Evolutionary conservation across 1,140 invertebrate species (phyloP).

Genomic region (Anastrepha obliqua): DNA sequence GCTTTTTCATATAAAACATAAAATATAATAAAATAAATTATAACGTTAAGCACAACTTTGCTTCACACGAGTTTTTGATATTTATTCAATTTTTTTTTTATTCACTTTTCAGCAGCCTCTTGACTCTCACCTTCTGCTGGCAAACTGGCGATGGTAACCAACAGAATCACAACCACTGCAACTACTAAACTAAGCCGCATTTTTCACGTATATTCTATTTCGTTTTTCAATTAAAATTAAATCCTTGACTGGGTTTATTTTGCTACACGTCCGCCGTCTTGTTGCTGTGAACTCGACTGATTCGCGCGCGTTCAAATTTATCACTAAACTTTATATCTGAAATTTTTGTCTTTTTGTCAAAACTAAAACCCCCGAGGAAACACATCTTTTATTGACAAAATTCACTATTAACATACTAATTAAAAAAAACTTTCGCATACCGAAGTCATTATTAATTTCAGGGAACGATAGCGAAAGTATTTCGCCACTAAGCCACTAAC

Average conservation of each 20-base stretch:
- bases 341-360: constrained; percentile 13
- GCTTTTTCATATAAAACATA: too few species aligned
- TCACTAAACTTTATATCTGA: background rate
- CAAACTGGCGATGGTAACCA: background rate
- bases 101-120: too few species aligned
- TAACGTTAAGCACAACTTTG: background rate
- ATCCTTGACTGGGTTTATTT: too few species aligned
- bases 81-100: background rate
- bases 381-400: constrained; percentile 26
- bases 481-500: background rate
- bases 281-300: background rate
- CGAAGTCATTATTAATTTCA: background rate
- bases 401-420: background rate
- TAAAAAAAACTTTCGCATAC: background rate
- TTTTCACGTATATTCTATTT: background rate
- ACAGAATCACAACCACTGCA: background rate
- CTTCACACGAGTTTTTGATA: background rate
- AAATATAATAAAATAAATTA: too few species aligned
- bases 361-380: background rate
- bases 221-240: background rate
- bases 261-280: background rate
- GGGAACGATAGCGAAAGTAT: constrained; percentile 31
- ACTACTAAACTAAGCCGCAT: background rate
- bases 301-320: background rate
- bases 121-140: constrained; percentile 3